Evolutionary conservation across 2,888 invertebrate species (phyloP), one percentile per base, ranked within the genome.

Genomic region (Drosophila buzzatii): DNA sequence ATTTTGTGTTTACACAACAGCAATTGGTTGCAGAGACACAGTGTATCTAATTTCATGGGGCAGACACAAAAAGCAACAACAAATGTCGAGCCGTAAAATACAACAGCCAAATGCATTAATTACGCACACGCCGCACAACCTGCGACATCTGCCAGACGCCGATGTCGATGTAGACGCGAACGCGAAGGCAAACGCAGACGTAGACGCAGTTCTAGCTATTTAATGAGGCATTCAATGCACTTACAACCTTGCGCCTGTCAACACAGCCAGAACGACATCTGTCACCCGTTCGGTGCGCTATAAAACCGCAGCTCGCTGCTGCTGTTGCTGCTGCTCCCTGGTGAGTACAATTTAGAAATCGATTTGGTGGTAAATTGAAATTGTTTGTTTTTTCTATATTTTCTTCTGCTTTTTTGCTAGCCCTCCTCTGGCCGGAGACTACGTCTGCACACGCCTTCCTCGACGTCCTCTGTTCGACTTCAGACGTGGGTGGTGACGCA

Each of bases 401-500:
- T 31, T 72, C 16, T 62, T 60, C 49, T 33, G 6, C 12, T 2
- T 49, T 61, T 65, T 39, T 70, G 42, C 33, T 52, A 41, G 47
- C 18, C 42, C 9, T 37, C n/a, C 42, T 3, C 27, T 16, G 51
- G 27, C 16, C 61, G 41, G n/a, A 58, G 66, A 60, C 59, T 57
- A 37, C 47, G 80, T 76, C 78, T 80, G 85, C 76, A 74, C 82
- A 82, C 85, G 83, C 81, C 75, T 70, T 61, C 66, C 69, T 57
- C 49, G 58, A 44, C 57, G 33, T 57, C 35, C 44, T 57, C 57
- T 20, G 76, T 60, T 60, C 70, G 53, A 62, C 57, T 61, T 49
- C 73, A 80, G 82, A 81, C 80, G 81, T 85, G 91, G 91, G 91
- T 91, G 92, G 92, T 90, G 89, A 91, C 92, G 91, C 90, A 84